A percentile compares a stretch with the other conserved stretches of the same genome.
These are phyloP conservation scores for Acleris laterana DNA, from an alignment of 2,888 invertebrate genomes.

Conservation along the genomic window DNA sequence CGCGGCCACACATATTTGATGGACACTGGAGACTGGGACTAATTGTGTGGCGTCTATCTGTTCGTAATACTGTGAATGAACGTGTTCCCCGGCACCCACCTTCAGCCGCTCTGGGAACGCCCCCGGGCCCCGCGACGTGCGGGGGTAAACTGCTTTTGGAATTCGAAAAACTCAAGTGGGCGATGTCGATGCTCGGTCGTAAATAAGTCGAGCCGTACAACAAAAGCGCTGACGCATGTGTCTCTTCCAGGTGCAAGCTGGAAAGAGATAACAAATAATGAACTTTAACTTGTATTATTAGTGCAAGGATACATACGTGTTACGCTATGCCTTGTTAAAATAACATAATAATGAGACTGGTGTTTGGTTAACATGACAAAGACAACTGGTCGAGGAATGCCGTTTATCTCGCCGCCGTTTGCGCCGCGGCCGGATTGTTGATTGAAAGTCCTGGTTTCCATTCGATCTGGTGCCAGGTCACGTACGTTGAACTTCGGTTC, in stretches of 20 bases:
- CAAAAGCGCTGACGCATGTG: constrained; percentile 51
- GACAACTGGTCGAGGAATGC: constrained; percentile 66
- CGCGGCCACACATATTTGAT: no score
- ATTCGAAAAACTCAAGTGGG: constrained; percentile 82
- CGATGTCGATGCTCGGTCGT: constrained; percentile 62
- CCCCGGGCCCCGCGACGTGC: constrained; percentile 13
- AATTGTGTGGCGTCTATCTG: no score
- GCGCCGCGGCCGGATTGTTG: constrained; percentile 47
- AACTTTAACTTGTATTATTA: constrained; percentile 25
- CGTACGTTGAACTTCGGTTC: constrained; percentile 56
- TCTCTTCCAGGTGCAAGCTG: constrained; percentile 50
- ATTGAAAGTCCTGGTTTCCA: constrained; percentile 65
- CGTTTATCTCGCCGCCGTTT: constrained; percentile 70
- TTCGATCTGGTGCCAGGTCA: constrained; percentile 73
- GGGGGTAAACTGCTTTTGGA: constrained; percentile 49
- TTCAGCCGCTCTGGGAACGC: constrained; percentile 42
- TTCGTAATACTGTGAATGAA: constrained; percentile 64
- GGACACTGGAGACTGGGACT: no score
- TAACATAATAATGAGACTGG: constrained; percentile 76
- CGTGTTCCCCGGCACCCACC: constrained; percentile 62
- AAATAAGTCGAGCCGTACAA: constrained; percentile 70
- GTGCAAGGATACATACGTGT: constrained; percentile 36
- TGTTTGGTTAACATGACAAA: constrained; percentile 82
- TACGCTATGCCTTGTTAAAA: constrained; percentile 75
- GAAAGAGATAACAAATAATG: constrained; percentile 43